Conservation (phyloP, 1,140 invertebrate genomes). For the Oryzaephilus surinamensis region DNA sequence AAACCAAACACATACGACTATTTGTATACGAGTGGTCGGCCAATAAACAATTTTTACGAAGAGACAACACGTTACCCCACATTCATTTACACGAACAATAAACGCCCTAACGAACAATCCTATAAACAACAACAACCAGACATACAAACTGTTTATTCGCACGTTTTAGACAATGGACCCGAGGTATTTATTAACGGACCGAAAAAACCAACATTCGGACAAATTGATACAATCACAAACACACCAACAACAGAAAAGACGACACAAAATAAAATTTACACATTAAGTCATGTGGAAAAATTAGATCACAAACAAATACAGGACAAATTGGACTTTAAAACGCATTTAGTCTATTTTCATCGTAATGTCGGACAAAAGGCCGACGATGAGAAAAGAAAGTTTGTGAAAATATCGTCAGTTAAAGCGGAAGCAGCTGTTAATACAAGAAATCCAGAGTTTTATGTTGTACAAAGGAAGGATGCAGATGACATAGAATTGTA, state of each 20-base stretch:
- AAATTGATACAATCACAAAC: conserved; percentile 1
- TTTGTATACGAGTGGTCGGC: conserved; percentile 9
- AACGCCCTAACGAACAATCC: no score
- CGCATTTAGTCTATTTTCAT: no score
- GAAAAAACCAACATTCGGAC: conserved; percentile 3
- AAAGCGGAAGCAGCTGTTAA: conserved; percentile 24
- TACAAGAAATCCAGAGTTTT: conserved; percentile 31
- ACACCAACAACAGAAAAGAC: conserved; percentile 1
- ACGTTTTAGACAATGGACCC: no score
- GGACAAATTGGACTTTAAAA: conserved; percentile 42
- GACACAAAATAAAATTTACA: no score
- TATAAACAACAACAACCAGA: no score
- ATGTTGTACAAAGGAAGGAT: conserved; percentile 18
- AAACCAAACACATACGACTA: conserved; percentile 13
- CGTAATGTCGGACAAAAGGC: not conserved
- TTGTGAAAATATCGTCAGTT: conserved; percentile 29
- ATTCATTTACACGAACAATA: conserved; percentile 6
- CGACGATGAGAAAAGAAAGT: no score
- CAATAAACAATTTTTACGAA: conserved; percentile 2
- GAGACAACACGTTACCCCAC: conserved; percentile 6
- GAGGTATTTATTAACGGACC: not conserved
- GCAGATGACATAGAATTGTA: no score
- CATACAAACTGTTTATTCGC: no score
- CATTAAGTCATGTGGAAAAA: conserved; percentile 11
- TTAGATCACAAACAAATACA: conserved; percentile 2